Percentiles rank a stretch among this genome's conserved stretches.
These are phyloP conservation scores for Siniperca chuatsi DNA, from an alignment of 2,113 vertebrate species.

Conservation along the genomic window DNA sequence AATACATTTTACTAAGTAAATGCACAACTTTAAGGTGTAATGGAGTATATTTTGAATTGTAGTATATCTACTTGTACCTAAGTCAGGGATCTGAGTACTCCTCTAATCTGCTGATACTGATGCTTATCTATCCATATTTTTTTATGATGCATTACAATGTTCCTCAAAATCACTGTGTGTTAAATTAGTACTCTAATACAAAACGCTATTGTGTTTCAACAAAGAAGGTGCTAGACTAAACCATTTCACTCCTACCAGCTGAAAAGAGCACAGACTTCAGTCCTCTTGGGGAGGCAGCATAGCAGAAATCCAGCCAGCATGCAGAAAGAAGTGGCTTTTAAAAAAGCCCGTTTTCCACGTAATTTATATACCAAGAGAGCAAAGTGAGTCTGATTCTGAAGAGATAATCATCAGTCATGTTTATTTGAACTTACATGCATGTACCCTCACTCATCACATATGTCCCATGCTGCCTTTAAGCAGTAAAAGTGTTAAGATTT, in stretches of 20 bases:
- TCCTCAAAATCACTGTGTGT: background rate
- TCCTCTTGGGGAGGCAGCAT: background rate
- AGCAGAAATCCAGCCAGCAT: constrained; percentile 17
- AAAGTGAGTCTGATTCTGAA: constrained; percentile 9
- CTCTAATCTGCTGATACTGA: background rate
- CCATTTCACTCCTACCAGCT: constrained; percentile 30
- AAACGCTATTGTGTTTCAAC: constrained; percentile 2
- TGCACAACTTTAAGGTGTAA: background rate
- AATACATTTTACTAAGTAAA: background rate
- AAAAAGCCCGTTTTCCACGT: background rate
- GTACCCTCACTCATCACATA: constrained; percentile 34
- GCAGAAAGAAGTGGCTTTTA: background rate
- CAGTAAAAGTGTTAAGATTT: constrained; percentile 35
- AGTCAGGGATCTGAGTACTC: background rate
- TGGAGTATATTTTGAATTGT: background rate
- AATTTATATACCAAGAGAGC: constrained; percentile 3
- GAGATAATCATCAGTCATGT: constrained; percentile 30
- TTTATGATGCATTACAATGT: background rate
- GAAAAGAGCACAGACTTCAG: constrained; percentile 2
- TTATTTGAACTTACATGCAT: constrained; percentile 17
- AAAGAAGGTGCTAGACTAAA: background rate
- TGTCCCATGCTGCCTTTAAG: background rate
- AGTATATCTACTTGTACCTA: background rate
- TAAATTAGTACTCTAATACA: background rate
- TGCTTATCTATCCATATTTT: background rate